Evolutionary conservation across 2,888 invertebrate genomes (phyloP), one percentile per base, ranked within the genome.

Genomic region (Thecophora atra): DNA sequence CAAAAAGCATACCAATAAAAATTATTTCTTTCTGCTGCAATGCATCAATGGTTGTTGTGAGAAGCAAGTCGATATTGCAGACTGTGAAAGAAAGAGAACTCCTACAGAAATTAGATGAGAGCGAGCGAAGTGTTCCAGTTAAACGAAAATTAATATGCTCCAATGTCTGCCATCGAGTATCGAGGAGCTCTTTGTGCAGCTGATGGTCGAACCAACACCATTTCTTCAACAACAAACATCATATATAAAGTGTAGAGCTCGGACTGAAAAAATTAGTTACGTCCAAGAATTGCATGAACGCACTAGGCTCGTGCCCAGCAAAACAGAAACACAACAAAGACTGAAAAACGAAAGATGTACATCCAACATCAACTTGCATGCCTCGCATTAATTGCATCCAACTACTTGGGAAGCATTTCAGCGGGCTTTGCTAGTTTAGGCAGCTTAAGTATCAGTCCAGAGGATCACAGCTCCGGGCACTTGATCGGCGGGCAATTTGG

Each of bases 391-490:
- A 47, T 62, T 4, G 51, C 62, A 17, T 47, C 11, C 7, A 56
- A 28, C 56, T 56, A 56, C 42, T 56, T n/a, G 13, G 47, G 8
- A 51, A 60, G 42, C 19, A 19, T n/a, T 44, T 44, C 30, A 17
- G 70, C 28, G n/a, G 70, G 62, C 28, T 70, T 51, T 42, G 19
- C 47, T 13, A 60, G 60, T 30, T 24, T 19, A 4, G 77, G 77
- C 7, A 44, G 74, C 0, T 81, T 79, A 44, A 72, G 80, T 6
- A 76, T 81, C 47, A 82, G 81, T 0, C 58, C 78, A 3, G 62
- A 81, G 71, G 82, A 81, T 64, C 26, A 58, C 37, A 77, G 37
- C 74, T 82, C 79, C 24, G 82, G 81, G 13, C 75, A 75, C 1
- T 21, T 79, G 15, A 78, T 77, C 19, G 81, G 77, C 13, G 81